Conservation (phyloP, 2,797 vertebrate genomes). For the Clarias laeviceps region DNA sequence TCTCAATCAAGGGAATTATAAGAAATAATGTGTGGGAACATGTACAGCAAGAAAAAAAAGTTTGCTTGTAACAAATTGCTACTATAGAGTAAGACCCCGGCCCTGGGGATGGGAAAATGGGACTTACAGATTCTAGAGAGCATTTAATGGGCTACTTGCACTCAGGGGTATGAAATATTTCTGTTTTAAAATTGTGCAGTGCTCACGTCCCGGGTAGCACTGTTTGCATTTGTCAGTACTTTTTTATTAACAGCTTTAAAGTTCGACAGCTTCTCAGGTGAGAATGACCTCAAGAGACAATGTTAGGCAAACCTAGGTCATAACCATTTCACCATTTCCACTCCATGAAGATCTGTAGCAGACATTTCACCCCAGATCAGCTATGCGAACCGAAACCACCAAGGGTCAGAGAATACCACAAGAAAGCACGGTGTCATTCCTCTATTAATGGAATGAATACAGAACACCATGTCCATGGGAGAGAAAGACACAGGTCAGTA, state of each 20-base stretch:
- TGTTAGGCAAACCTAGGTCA: background rate
- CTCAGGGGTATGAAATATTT: background rate
- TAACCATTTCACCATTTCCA: background rate
- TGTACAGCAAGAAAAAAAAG: background rate
- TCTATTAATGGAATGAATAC: background rate
- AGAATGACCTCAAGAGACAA: background rate
- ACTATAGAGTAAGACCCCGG: background rate
- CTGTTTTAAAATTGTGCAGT: background rate
- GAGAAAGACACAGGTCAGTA: background rate
- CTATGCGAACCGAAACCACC: background rate
- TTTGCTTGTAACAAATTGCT: background rate
- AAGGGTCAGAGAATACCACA: conserved; percentile 12
- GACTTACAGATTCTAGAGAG: background rate
- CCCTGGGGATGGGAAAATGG: background rate
- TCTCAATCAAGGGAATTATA: background rate
- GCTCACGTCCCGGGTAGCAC: background rate
- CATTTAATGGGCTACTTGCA: background rate
- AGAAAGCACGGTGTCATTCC: background rate
- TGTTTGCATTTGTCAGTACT: background rate
- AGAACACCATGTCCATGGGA: background rate
- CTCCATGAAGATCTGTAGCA: background rate
- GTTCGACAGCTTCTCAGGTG: background rate
- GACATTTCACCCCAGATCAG: conserved; percentile 5
- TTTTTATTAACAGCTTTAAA: background rate
- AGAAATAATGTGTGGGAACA: background rate